Evolutionary conservation across 2,797 vertebrate genomes (phyloP).

Genomic region (Anabacerthia variegaticeps): DNA sequence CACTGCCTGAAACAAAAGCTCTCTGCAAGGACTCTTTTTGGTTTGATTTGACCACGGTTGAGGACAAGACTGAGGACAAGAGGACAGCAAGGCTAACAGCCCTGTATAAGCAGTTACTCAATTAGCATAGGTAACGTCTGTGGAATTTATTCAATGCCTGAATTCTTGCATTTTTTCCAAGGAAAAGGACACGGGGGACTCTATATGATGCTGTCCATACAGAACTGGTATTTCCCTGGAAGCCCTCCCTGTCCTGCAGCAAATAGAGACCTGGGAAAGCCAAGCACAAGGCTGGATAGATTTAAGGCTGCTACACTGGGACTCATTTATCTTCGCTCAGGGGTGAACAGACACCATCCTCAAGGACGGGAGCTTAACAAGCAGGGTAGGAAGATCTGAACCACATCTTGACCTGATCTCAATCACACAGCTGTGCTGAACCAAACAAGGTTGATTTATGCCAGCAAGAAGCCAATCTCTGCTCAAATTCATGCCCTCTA

Average conservation of each 20-base stretch:
- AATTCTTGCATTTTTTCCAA: conserved; percentile 8
- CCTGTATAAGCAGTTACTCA: neutral
- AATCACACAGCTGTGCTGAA: neutral
- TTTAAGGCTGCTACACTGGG: neutral
- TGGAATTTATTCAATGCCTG: neutral
- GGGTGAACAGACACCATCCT: neutral
- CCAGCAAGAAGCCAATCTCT: neutral
- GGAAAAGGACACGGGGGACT: neutral
- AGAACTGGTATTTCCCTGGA: neutral
- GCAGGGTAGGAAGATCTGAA: neutral
- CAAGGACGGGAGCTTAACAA: conserved; percentile 2
- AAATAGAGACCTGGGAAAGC: neutral
- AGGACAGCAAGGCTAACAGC: neutral
- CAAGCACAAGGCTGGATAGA: neutral
- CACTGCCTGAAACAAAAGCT: neutral
- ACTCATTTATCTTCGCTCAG: neutral
- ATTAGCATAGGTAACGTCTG: neutral
- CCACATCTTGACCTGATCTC: conserved; percentile 3
- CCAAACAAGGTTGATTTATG: neutral
- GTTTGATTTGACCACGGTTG: neutral
- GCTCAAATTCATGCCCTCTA: neutral
- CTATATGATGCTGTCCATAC: neutral
- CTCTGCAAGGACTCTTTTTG: neutral
- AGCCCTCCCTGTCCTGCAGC: neutral
- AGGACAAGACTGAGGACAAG: neutral